Percentiles rank a stretch among this genome's conserved stretches.
Conservation (phyloP, 1,140 invertebrate genomes). For the Berghia stephanieae region DNA sequence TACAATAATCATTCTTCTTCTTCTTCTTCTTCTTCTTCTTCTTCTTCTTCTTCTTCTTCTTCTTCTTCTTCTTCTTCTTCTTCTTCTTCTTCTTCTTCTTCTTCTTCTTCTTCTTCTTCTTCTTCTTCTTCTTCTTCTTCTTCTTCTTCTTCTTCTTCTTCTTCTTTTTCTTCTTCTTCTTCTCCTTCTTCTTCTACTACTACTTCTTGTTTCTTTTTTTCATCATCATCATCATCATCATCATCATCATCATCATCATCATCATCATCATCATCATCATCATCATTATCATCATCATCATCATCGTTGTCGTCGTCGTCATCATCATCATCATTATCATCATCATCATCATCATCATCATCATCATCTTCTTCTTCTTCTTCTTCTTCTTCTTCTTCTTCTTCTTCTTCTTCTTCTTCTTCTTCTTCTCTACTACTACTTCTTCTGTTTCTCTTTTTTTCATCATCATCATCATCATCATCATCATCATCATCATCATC, state of each 20-base stretch:
- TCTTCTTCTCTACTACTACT: too few species aligned
- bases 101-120: too few species aligned
- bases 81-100: neutral
- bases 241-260: slow-evolving; percentile 12
- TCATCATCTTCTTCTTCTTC: neutral
- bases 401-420: too few species aligned
- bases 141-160: too few species aligned
- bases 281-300: neutral
- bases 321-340: slow-evolving; percentile 19
- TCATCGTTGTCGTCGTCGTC: slow-evolving; percentile 13
- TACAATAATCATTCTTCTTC: neutral
- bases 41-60: too few species aligned
- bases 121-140: too few species aligned
- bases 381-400: neutral
- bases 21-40: neutral
- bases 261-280: slow-evolving; percentile 1
- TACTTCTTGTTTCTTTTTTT: too few species aligned
- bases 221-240: neutral
- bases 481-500: slow-evolving; percentile 2
- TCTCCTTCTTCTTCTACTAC: neutral
- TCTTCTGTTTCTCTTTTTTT: neutral
- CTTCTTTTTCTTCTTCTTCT: too few species aligned
- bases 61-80: neutral
- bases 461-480: neutral
- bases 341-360: slow-evolving; percentile 20